phyloP scores from a whole-genome alignment of 2,888 invertebrate genomes.

The Eurytoma californica region DNA sequence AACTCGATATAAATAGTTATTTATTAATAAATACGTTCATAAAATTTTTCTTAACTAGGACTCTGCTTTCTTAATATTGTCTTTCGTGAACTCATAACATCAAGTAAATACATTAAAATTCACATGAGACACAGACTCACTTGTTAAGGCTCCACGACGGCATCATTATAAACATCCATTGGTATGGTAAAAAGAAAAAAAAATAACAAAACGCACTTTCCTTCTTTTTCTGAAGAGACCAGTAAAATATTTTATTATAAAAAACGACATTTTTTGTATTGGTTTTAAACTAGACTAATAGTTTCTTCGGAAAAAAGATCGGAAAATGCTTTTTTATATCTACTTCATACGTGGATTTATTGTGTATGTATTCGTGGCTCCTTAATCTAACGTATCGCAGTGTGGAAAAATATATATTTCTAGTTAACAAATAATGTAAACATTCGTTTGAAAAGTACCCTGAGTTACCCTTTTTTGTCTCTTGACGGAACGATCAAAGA shows the following conservation, averaged over 20 bases:
- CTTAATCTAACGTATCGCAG: slow-evolving; percentile 33
- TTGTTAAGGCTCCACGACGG: background rate
- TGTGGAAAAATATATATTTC: slow-evolving; percentile 51
- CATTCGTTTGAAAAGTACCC: slow-evolving; percentile 42
- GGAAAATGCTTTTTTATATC: no score
- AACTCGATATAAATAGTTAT: slow-evolving; percentile 27
- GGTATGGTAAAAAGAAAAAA: no score
- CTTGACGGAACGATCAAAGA: slow-evolving; percentile 34
- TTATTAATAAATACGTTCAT: slow-evolving; percentile 32
- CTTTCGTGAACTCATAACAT: slow-evolving; percentile 26
- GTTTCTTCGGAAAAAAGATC: no score
- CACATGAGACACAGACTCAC: slow-evolving; percentile 32
- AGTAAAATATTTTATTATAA: no score
- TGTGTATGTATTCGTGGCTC: no score
- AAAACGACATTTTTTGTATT: no score
- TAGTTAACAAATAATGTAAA: slow-evolving; percentile 50
- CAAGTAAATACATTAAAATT: slow-evolving; percentile 34
- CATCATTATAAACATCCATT: no score
- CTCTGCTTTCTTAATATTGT: slow-evolving; percentile 52
- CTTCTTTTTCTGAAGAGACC: no score
- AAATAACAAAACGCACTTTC: no score
- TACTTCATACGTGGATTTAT: no score
- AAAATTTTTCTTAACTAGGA: slow-evolving; percentile 20
- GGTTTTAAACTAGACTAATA: no score
- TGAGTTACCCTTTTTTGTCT: slow-evolving; percentile 41